These are phyloP conservation scores for Carassius gibelio DNA, from an alignment of 2,113 vertebrate species.

Conservation along the genomic window DNA sequence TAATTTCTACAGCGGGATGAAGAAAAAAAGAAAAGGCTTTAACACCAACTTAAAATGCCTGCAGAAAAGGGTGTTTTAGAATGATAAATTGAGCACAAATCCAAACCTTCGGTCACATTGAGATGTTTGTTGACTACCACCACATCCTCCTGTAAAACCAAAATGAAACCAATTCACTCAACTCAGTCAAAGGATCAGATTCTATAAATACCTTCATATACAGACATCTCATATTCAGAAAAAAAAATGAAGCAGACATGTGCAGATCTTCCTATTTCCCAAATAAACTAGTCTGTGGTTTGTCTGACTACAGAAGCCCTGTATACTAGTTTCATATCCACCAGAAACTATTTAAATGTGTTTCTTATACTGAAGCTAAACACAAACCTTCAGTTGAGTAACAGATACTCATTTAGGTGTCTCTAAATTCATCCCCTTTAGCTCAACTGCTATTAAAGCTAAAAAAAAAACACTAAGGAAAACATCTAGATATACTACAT, in stretches of 20 bases:
- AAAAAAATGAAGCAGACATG: neutral
- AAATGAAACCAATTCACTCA: neutral
- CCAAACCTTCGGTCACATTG: constrained; percentile 46
- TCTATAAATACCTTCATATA: neutral
- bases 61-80: constrained; percentile 2
- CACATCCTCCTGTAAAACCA: constrained; percentile 48
- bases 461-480: neutral
- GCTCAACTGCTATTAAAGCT: neutral
- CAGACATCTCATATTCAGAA: neutral
- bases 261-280: neutral
- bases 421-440: neutral
- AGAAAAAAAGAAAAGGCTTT: neutral
- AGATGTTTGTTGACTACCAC: constrained; percentile 46
- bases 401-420: neutral
- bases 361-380: neutral
- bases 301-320: neutral
- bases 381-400: neutral
- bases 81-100: neutral
- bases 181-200: neutral
- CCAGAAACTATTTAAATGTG: neutral
- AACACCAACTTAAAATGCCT: neutral
- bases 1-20: constrained; percentile 53
- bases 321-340: neutral
- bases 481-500: neutral
- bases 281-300: neutral